These are phyloP conservation scores for Chrysaora quinquecirrha DNA, from an alignment of 30 jellyfish, hydroid and myxozoan genomes.

Conservation along the genomic window DNA sequence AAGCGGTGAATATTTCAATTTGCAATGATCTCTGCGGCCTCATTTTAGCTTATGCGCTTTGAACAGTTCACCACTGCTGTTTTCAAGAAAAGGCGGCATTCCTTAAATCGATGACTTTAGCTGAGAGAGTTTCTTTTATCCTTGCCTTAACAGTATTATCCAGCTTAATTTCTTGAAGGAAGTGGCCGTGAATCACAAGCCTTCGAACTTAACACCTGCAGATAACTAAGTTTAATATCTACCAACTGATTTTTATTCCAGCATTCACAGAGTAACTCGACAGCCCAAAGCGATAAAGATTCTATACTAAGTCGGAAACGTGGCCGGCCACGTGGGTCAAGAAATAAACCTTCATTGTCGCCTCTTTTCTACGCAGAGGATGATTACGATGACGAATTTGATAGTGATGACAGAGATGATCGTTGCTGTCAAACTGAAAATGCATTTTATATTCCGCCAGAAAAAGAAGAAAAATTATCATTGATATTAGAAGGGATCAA, in stretches of 20 bases:
- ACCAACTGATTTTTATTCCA: not conserved
- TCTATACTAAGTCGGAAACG: slow-evolving; percentile 35
- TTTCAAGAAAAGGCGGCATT: too few relatives aligned
- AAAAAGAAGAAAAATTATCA: slow-evolving; percentile 46
- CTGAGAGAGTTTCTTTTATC: not conserved
- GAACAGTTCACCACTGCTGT: too few relatives aligned
- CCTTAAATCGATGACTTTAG: not conserved
- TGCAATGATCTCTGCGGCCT: too few relatives aligned
- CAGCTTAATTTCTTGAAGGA: too few relatives aligned
- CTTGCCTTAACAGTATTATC: slow-evolving; percentile 16
- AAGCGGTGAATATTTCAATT: too few relatives aligned
- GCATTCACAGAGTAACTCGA: slow-evolving; percentile 17
- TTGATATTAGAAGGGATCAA: slow-evolving; percentile 49
- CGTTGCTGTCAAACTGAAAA: not conserved
- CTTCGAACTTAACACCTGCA: too few relatives aligned
- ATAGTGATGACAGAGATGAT: slow-evolving; percentile 50
- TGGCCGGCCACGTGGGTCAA: slow-evolving; percentile 71
- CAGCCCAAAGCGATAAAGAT: slow-evolving; percentile 26
- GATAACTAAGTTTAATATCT: too few relatives aligned
- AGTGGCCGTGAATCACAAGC: too few relatives aligned
- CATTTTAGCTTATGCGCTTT: too few relatives aligned
- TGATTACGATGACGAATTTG: slow-evolving; percentile 47
- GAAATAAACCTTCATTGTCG: slow-evolving; percentile 32
- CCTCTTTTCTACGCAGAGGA: slow-evolving; percentile 74
- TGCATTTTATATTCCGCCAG: slow-evolving; percentile 51